These are phyloP conservation scores for Megaptera novaeangliae DNA, from an alignment of 2,113 vertebrate genomes.

Conservation along the genomic window DNA sequence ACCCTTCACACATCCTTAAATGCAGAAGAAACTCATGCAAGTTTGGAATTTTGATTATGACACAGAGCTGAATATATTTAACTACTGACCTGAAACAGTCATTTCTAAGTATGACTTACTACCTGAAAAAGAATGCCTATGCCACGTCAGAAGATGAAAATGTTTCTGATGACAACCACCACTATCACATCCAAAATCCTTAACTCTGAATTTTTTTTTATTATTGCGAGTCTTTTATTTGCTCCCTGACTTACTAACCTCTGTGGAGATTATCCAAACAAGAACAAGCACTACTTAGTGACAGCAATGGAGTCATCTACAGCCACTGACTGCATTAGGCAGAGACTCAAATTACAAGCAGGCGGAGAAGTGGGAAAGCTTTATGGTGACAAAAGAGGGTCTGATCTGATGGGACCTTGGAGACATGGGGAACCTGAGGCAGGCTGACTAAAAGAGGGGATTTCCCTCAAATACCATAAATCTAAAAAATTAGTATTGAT, in stretches of 20 bases:
- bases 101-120: background rate
- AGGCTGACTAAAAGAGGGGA: background rate
- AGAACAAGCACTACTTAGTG: background rate
- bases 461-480: conserved; percentile 31
- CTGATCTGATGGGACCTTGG: background rate
- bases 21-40: background rate
- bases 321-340: background rate
- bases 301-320: background rate
- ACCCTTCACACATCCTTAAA: background rate
- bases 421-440: background rate
- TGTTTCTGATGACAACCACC: background rate
- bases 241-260: background rate
- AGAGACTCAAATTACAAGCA: background rate
- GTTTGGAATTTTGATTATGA: background rate
- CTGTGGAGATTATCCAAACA: background rate
- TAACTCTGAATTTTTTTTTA: background rate
- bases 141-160: background rate
- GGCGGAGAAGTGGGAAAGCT: background rate
- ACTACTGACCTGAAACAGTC: background rate
- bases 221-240: background rate
- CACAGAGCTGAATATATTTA: background rate
- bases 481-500: background rate
- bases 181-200: background rate
- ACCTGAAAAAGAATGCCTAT: background rate
- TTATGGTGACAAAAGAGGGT: background rate